These are phyloP conservation scores for Drosophila sucinea DNA, from an alignment of 1,140 invertebrate genomes.

Conservation along the genomic window DNA sequence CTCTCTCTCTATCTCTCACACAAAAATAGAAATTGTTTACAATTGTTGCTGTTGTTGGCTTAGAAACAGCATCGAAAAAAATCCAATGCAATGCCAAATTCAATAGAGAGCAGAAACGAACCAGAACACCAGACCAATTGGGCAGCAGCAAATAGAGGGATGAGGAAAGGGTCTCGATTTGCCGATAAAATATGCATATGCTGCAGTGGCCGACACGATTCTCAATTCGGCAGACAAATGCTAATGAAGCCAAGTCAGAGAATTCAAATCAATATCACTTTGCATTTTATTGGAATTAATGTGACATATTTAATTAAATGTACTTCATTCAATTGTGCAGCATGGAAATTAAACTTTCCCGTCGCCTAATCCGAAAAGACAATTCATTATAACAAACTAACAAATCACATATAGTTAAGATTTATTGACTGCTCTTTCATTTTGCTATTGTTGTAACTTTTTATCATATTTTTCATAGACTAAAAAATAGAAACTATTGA, in stretches of 20 bases:
- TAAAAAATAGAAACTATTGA: too few species aligned
- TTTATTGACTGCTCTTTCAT: too few species aligned
- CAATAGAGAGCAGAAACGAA: slow-evolving; percentile 31
- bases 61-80: slow-evolving; percentile 37
- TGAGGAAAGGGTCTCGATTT: slow-evolving; percentile 15
- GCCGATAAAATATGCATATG: slow-evolving; percentile 46
- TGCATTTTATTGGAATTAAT: slow-evolving; percentile 10
- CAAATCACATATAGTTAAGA: too few species aligned
- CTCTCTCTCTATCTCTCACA: neutral
- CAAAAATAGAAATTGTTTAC: slow-evolving; percentile 70
- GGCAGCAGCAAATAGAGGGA: slow-evolving; percentile 7
- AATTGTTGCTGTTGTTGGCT: slow-evolving; percentile 54
- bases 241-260: slow-evolving; percentile 71
- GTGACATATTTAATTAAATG: slow-evolving; percentile 45
- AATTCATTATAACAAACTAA: too few species aligned
- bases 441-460: too few species aligned
- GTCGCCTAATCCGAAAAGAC: too few species aligned
- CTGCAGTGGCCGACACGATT: slow-evolving; percentile 29
- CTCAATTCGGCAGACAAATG: slow-evolving; percentile 23
- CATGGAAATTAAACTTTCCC: too few species aligned
- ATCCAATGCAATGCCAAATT: slow-evolving; percentile 49
- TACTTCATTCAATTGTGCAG: slow-evolving; percentile 35
- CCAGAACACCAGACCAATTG: neutral
- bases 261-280: slow-evolving; percentile 60
- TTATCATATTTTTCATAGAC: too few species aligned